Base-by-base conservation (phyloP, 2,888 invertebrate species). In the Ochlodes sylvanus region DNA sequence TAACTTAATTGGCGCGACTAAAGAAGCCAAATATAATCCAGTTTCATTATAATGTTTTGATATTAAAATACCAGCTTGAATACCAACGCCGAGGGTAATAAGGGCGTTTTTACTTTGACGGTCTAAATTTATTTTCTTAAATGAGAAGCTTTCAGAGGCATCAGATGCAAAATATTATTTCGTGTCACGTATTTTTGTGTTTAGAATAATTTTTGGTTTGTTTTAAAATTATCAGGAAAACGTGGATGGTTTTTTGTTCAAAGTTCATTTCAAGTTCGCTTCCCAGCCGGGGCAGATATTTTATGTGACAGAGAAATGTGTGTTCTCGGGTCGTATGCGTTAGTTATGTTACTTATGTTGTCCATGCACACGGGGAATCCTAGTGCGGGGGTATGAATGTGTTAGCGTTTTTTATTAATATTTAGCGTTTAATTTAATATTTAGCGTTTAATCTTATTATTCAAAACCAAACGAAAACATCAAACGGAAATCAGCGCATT, bases 121-220 rank as follows among this genome's bases (percentile, higher is more conserved):
- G 19, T 10, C 10, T 50, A 50, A 50, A 50, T 50, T 50, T 50
- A 50, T 50, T 50, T 50, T 47, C 50, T 50, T 50, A 50, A 50
- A 50, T 50, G 50, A 50, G 50, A 50, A 3, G 50, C 50, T 50
- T 50, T 50, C 19, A 50, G 50, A 12, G 19, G 19, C 19, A 19
- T 50, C 50, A 50, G 50, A 50, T 50, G 50, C 19, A 12, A 50
- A 50, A 50, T 19, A 50, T 21, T 50, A 21, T 12, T 50, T 50
- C 10, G 12, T 50, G 19, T 50, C 19, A 12, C 50, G 50, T 50
- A 50, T 50, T 50, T 50, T 50, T 50, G 19, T 12, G 50, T 50
- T 50, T 21, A 50, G 50, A 50, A 50, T 50, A 50, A 50, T 50
- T 50, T 50, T 9, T 50, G 19, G 19, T 50, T 12, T 50, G 19